Base-by-base conservation (phyloP, 2,888 invertebrate species). In the Chironomus tentans region DNA sequence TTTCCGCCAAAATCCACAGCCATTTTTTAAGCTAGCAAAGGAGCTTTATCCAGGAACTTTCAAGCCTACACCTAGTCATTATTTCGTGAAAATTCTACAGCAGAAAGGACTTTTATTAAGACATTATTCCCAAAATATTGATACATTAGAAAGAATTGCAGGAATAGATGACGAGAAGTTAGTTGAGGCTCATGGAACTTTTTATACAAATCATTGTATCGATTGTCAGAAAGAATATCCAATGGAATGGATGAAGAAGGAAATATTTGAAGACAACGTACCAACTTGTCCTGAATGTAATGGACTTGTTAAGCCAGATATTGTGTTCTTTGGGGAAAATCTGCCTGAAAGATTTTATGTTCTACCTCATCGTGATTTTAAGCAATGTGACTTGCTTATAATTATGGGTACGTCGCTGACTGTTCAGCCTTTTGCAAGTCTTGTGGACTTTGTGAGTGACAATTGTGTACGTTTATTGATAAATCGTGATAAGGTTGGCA, bases 101-200 rank as follows among this genome's bases (percentile, higher is more conserved):
- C 92, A 95, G 38, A 97, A 97, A 85, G 93, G 90, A 2, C 79
- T 91, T 3, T 82, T 93, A 0, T 82, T 91, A 7, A 87, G 93
- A 15, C 92, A 93, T 82, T 93, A 92, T 80, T 92, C 92, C 0
- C 92, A 98, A 86, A 98, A 98, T 82, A 95, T 98, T 79, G 98
- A 98, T 83, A 94, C 95, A 0, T 82, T 98, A 78, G 98, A 98
- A 83, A 86, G 94, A 78, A 87, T 92, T 3, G 93, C 97, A 7
- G 94, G 93, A 2, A 84, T 98, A 76, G 91, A 92, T 0, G 65
- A 74, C 2, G 74, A 74, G n/a, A 94, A 93, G 82, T 84, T 97
- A 28, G 92, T 98, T 0, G 97, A 98, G 83, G 97, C 97, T 2
- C 98, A 98, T 81, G 98, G 98, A 0, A 93, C 95, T 0, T 97